Conservation (phyloP, 92 coral and sea anemone species). For the Epizoanthus stellaris region DNA sequence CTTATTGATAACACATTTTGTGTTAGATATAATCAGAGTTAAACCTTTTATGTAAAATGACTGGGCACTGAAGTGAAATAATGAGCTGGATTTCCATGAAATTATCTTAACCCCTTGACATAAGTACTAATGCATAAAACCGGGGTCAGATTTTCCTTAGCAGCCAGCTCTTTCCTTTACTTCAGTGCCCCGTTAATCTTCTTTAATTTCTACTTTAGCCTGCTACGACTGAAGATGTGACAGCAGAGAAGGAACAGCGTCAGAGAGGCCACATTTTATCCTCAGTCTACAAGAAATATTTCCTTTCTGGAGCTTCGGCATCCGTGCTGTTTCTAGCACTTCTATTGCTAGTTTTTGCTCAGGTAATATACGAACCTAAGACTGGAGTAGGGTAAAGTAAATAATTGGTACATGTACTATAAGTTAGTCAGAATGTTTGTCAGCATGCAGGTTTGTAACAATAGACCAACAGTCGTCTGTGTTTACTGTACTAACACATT, state of each 20-base stretch:
- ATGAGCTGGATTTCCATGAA: too few species aligned
- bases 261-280: slow-evolving; percentile 79
- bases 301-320: slow-evolving; percentile 73
- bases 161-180: background rate
- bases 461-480: too few species aligned
- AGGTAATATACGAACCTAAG: slow-evolving; percentile 48
- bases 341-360: slow-evolving; percentile 54
- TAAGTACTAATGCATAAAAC: too few species aligned
- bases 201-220: background rate
- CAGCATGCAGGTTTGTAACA: too few species aligned
- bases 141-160: too few species aligned
- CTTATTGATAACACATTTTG: too few species aligned
- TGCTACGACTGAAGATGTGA: slow-evolving; percentile 11
- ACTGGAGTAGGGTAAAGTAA: background rate
- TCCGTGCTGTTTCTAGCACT: slow-evolving; percentile 10
- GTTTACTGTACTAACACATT: too few species aligned
- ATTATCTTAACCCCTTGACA: too few species aligned
- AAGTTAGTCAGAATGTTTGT: too few species aligned
- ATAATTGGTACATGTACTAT: background rate
- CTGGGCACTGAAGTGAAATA: too few species aligned
- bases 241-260: slow-evolving; percentile 65
- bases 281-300: slow-evolving; percentile 76
- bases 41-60: too few species aligned
- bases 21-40: too few species aligned
- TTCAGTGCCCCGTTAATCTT: background rate